These are phyloP conservation scores for Platerodrilus igneus DNA, from an alignment of 2,888 invertebrate species.

Conservation along the genomic window DNA sequence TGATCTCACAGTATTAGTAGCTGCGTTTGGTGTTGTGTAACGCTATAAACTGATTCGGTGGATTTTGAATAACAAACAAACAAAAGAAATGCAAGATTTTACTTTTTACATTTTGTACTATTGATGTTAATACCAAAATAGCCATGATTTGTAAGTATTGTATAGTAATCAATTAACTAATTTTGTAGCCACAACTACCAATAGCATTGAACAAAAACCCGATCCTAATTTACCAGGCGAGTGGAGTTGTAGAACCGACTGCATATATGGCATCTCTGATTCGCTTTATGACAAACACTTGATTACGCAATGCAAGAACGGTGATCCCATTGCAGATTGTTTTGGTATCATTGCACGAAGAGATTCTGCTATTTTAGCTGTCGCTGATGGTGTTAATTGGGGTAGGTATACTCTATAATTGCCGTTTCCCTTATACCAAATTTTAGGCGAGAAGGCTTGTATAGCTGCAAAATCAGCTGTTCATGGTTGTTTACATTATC, in stretches of 20 bases:
- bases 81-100: no score
- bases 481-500: slow-evolving; percentile 77
- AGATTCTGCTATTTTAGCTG: slow-evolving; percentile 72
- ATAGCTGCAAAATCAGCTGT: slow-evolving; percentile 82
- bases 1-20: no score
- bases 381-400: slow-evolving; percentile 92
- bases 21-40: no score
- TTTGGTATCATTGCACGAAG: slow-evolving; percentile 69
- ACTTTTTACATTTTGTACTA: no score
- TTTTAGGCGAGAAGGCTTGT: slow-evolving; percentile 67
- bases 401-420: slow-evolving; percentile 51
- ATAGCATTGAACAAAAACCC: no score
- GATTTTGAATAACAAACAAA: no score
- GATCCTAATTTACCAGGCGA: slow-evolving; percentile 43
- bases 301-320: slow-evolving; percentile 62
- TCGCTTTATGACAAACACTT: slow-evolving; percentile 83
- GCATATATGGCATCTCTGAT: slow-evolving; percentile 66
- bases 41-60: no score
- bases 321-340: slow-evolving; percentile 84
- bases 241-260: slow-evolving; percentile 57
- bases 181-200: no score
- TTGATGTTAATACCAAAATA: no score
- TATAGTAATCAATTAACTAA: no score
- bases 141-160: no score
- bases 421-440: neutral